A percentile compares a stretch with the other conserved stretches of the same genome.
Evolutionary conservation across 2,113 vertebrate species (phyloP).

Genomic region (Ophthalmolycus amberensis): DNA sequence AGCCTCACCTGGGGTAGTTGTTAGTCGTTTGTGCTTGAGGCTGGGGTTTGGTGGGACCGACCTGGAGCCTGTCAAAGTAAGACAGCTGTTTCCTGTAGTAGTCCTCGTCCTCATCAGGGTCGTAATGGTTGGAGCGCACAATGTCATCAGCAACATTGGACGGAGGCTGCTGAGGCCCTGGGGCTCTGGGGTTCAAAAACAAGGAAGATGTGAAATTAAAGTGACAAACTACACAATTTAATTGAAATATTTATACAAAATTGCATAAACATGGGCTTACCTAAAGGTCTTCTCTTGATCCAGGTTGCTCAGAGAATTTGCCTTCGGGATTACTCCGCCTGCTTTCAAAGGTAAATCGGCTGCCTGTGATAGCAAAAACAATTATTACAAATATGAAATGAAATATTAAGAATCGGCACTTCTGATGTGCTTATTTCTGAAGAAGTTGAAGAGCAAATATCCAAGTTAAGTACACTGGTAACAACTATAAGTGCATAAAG

Average conservation of each 20-base stretch:
- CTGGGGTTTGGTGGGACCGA: conserved; percentile 83
- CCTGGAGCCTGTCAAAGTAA: conserved; percentile 91
- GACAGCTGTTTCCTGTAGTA: conserved; percentile 97
- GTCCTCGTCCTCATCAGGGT: conserved; percentile 95
- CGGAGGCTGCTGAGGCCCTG: conserved; percentile 93
- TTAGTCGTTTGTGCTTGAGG: conserved; percentile 86
- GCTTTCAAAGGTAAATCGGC: conserved; percentile 91
- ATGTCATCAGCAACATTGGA: conserved; percentile 89
- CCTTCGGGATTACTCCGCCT: conserved; percentile 87
- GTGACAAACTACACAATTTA: not conserved
- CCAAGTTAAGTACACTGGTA: not conserved
- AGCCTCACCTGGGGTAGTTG: conserved; percentile 86
- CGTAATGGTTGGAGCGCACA: conserved; percentile 91
- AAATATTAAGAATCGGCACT: not conserved
- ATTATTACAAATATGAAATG: not conserved
- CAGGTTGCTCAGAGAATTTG: conserved; percentile 89
- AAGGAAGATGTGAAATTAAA: not conserved
- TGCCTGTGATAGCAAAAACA: conserved; percentile 77
- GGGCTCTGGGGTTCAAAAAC: conserved; percentile 80
- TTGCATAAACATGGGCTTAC: conserved; percentile 74
- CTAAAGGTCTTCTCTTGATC: conserved; percentile 94
- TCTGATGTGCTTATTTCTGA: not conserved
- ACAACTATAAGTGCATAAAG: not conserved
- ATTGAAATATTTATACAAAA: not conserved
- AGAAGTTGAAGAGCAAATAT: not conserved